A percentile compares a stretch with the other conserved stretches of the same genome.
These are phyloP conservation scores for Girardia tigrina DNA, from an alignment of 2,888 invertebrate species.

Conservation along the genomic window DNA sequence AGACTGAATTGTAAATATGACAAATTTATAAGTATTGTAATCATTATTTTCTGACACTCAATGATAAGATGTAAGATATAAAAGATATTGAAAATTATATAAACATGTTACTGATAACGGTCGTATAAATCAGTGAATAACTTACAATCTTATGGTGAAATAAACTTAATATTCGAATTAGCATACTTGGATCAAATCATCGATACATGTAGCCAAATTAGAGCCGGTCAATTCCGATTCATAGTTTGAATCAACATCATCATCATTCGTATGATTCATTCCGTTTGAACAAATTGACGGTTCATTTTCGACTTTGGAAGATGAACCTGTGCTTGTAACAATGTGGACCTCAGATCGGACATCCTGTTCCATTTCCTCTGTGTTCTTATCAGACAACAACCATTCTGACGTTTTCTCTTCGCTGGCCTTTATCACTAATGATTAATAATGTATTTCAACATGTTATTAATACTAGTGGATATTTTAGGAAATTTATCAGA, in stretches of 20 bases:
- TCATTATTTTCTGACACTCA: too few species aligned
- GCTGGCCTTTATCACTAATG: not conserved
- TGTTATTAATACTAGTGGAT: too few species aligned
- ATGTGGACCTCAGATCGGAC: not conserved
- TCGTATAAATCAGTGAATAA: too few species aligned
- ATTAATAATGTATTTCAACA: not conserved
- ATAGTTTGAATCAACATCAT: not conserved
- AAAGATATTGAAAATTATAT: too few species aligned
- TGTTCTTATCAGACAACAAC: not conserved
- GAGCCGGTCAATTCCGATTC: constrained; percentile 13
- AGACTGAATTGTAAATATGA: too few species aligned
- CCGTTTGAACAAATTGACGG: not conserved
- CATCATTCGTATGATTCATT: constrained; percentile 12
- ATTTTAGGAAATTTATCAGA: too few species aligned
- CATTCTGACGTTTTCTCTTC: not conserved
- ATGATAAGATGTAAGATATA: too few species aligned
- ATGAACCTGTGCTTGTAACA: not conserved
- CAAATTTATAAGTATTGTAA: too few species aligned
- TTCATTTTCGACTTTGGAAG: not conserved
- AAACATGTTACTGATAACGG: too few species aligned
- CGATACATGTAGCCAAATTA: not conserved
- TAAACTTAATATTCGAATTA: too few species aligned
- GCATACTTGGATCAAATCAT: constrained; percentile 16
- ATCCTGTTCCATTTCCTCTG: not conserved
- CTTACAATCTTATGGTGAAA: too few species aligned